Percentiles rank a stretch among this genome's conserved stretches.
These are phyloP conservation scores for Nerophis lumbriciformis DNA, from an alignment of 2,113 vertebrate species.

Conservation along the genomic window DNA sequence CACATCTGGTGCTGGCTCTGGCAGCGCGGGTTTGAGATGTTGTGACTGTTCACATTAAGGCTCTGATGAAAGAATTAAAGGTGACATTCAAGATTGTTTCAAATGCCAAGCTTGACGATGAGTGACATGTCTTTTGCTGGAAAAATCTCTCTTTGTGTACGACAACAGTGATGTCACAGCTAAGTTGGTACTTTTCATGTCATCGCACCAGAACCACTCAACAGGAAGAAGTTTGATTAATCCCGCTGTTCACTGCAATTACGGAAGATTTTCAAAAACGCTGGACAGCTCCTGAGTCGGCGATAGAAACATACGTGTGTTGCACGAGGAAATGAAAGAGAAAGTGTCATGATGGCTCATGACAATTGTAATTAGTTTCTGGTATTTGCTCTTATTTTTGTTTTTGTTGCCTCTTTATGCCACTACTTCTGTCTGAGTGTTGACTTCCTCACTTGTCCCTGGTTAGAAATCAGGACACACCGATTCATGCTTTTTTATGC, in stretches of 20 bases:
- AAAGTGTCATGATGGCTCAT: neutral
- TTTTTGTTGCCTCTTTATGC: too few relatives aligned
- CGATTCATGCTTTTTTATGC: too few relatives aligned
- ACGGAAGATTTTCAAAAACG: neutral
- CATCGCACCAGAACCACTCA: neutral
- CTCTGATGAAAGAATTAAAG: conserved; percentile 32
- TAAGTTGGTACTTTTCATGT: neutral
- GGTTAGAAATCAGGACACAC: too few relatives aligned
- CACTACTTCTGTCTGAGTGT: too few relatives aligned
- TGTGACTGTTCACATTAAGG: conserved; percentile 36
- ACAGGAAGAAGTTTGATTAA: conserved; percentile 1
- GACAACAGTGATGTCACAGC: neutral
- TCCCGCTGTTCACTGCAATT: neutral
- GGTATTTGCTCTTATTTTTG: too few relatives aligned
- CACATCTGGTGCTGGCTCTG: conserved; percentile 25
- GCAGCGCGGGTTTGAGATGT: conserved; percentile 16
- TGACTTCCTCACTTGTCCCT: too few relatives aligned
- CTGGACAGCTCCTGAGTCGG: conserved; percentile 25
- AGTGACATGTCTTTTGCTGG: conserved; percentile 14
- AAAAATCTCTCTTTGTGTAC: conserved; percentile 2
- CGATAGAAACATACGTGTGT: neutral
- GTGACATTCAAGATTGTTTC: conserved; percentile 44
- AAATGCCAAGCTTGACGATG: conserved; percentile 39
- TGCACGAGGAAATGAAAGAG: neutral
- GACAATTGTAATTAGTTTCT: too few relatives aligned